Evolutionary conservation across 1,140 invertebrate species (phyloP), one percentile per base, ranked within the genome.

Genomic region (Macrostomum lignano): DNA sequence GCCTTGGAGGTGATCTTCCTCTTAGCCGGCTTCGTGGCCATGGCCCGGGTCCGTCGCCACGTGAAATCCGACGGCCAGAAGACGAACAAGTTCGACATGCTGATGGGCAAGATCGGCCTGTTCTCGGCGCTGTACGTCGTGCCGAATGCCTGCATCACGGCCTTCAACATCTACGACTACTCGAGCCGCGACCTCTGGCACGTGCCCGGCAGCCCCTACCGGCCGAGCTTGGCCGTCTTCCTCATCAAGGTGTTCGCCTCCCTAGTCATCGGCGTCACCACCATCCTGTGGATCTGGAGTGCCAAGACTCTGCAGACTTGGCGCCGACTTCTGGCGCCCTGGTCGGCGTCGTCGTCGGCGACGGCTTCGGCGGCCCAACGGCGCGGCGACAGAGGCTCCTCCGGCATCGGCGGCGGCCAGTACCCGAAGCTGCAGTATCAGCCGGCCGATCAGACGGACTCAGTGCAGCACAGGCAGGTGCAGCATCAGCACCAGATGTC

Each of bases 111-210:
- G 13, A 60, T 65, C 26, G 62, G 63, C 4, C 51, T 65, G 25
- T 67, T 66, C 41, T 58, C 58, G 20, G 46, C 60, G 9, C 43
- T 67, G 9, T 67, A 63, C 45, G 55, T 61, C 7, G 42, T 65
- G 2, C 63, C 65, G 5, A 54, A 58, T 3, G 49, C 55, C 3
- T 55, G 67, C 17, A 65, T 68, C 2, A 63, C 60, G 37, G 61
- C 50, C 17, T 63, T 67, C 62, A 24, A 66, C 63, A 44, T 62
- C 21, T 65, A 67, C 46, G 64, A 67, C 44, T 78, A 84, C 57
- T 65, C 67, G 9, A 48, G 49, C 31, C 44, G 60, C 2, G 42
- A 49, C 13, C 42, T 65, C 65, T 53, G 67, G 73, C 65, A 81
- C 45, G 61, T 61, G 36, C 67, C 69, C 7, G 38, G 44, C 22